Evolutionary conservation across 1,140 invertebrate species (phyloP), one percentile per base, ranked within the genome.

Genomic region (Drosophila eugracilis): DNA sequence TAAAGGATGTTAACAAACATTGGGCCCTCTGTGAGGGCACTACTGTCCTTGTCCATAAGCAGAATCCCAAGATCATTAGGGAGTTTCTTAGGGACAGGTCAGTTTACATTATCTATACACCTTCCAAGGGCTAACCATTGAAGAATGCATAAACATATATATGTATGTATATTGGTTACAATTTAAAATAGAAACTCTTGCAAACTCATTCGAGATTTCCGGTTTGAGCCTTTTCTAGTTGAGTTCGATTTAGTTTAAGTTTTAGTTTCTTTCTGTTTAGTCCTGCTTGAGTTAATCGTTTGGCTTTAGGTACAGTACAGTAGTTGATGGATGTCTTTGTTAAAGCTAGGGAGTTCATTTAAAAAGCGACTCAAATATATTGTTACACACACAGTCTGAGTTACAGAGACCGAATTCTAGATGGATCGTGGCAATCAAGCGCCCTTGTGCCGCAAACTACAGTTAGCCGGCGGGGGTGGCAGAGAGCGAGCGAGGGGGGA

Each of bases 401-500:
- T 91, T 91, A 75, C 89, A 91, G 74, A 91, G 89, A 89, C 89
- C 89, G 70, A 91, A 91, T 88, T 91, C 89, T 78, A 91, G 89
- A 73, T 91, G 89, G 50, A 91, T 91, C 55, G 89, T 91, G 50
- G 89, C 89, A 72, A 91, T 86, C 76, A 91, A 89, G 71, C 89
- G 89, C 66, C 89, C 89, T 75, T 91, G 89, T 48, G 85, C 69
- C 69, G 78, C 83, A 66, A 72, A 85, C 89, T 91, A 90, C 66
- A 67, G 36, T 48, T 78, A 75, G 75, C 81, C 53, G 55, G 47
- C 49, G 50, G 44, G 15, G 42, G 30, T 54, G 55, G 58, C 53
- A 22, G 32, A 22, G 47, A 58, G 37, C 28, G 53, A 53, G 60
- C 37, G 54, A 52, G 59, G 26, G 60, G 83, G 69, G 73, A 36